Evolutionary conservation across 2,113 vertebrate species (phyloP), one percentile per base, ranked within the genome.

Genomic region (Ardeotis arabs): DNA sequence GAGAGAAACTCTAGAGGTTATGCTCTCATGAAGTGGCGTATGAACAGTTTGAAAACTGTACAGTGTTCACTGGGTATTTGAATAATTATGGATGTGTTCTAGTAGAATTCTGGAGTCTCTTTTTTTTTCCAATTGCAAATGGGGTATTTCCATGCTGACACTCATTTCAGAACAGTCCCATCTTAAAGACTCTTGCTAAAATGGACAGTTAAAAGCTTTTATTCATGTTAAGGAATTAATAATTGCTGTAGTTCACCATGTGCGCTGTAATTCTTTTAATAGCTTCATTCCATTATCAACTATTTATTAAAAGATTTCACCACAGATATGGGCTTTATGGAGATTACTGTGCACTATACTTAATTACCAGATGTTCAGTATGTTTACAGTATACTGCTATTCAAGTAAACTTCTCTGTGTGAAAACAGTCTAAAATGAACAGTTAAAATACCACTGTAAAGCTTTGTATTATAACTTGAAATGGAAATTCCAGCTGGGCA

Each of bases 301-400:
- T 96, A 94, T 96, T 94, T 96, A 96, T 97, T 96, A 93, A 94
- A 95, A 96, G 90, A 81, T 90, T 97, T 96, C 59, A 92, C 56
- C 76, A 92, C 64, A 95, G 95, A 97, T 95, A 97, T 18, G 78
- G 64, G 93, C 52, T 93, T 96, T 95, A 89, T 93, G 89, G 94
- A 97, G 96, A 96, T 96, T 96, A 96, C 83, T 89, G 60, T 86
- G 88, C 93, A 96, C 92, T 96, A 92, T 52, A 78, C 76, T 97
- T 94, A 95, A 97, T 96, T 96, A 97, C 96, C 96, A 97, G 92
- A 97, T 96, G 95, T 95, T 96, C 88, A 16, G 60, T 78, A 29
- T 96, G 93, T 97, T 97, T 97, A 96, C 81, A 93, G 84, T 73
- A 50, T 95, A 93, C 81, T 96, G 78, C 84, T 93, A 75, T 92